Conservation (phyloP, 2,113 vertebrate species). For the Turdus rufiventris region DNA sequence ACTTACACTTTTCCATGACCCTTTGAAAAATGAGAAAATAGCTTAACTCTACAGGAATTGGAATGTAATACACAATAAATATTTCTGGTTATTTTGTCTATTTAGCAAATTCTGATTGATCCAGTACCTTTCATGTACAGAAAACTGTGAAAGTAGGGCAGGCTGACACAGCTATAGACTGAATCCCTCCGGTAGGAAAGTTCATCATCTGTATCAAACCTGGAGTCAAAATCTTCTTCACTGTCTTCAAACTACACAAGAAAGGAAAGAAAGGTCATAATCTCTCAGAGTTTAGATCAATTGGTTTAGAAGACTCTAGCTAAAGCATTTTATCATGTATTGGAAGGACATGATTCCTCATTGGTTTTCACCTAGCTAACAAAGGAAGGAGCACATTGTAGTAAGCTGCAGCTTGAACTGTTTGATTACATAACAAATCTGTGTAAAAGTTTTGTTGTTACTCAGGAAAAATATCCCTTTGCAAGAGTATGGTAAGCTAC, state of each 20-base stretch:
- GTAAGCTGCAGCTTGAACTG: not conserved
- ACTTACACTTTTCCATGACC: not conserved
- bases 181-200: constrained; percentile 91
- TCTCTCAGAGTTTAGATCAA: not conserved
- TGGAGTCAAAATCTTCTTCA: constrained; percentile 92
- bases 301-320: not conserved
- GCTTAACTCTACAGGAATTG: not conserved
- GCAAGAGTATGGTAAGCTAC: not conserved
- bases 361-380: not conserved
- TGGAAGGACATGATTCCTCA: not conserved
- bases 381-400: not conserved
- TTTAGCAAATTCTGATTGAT: not conserved
- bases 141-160: constrained; percentile 98
- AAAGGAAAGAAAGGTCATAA: not conserved
- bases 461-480: not conserved
- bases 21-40: not conserved
- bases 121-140: constrained; percentile 91
- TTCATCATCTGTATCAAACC: constrained; percentile 92
- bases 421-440: not conserved
- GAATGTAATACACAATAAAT: not conserved
- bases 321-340: not conserved
- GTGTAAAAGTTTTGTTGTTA: not conserved
- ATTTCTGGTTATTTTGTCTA: not conserved
- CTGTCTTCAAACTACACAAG: constrained; percentile 91
- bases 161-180: constrained; percentile 93